Base-by-base conservation (phyloP, 2,888 invertebrate species). In the Carterocephalus palaemon region DNA sequence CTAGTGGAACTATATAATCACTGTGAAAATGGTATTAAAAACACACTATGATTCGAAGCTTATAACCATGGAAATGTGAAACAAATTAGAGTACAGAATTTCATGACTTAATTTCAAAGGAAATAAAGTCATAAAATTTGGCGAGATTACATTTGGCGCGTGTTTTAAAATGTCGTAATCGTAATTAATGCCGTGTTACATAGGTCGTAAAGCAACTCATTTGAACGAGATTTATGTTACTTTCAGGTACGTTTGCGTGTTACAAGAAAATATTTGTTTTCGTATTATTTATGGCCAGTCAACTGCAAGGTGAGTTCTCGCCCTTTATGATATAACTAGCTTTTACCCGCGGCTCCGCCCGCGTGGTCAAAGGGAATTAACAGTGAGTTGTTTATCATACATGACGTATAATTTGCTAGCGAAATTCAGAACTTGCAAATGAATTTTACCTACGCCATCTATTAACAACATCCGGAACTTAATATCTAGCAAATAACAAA, bases 181-280 rank as follows among this genome's bases (percentile, higher is more conserved):
- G 22, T 42, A 42, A 42, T 42, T 42, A 42, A 42, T 34, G 22
- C 31, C 2, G 22, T 28, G 42, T 24, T 42, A 28, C 24, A 6
- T 9, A 33, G 26, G 19, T 42, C 34, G 19, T 34, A 42, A 42
- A 43, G 22, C 15, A 28, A 16, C 13, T 20, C 28, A 26, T 36
- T 43, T 36, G 10, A 43, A 43, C 12, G 16, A 29, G 29, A 36
- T 41, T 41, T 41, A 43, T 43, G 20, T 43, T 36, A 36, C 20
- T 43, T 36, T 36, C 42, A 43, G 42, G 34, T 36, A 43, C 15
- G 15, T 7, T 43, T 20, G 42, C 34, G 28, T 34, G 34, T 8
- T 41, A 9, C 17, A 15, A 26, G 33, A 7, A n/a, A 17, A 37
- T 37, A 36, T 16, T 9, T 10, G 4, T 17, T 22, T 26, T 26